These are phyloP conservation scores for Oryzias celebensis DNA, from an alignment of 2,113 vertebrate genomes.

Conservation along the genomic window DNA sequence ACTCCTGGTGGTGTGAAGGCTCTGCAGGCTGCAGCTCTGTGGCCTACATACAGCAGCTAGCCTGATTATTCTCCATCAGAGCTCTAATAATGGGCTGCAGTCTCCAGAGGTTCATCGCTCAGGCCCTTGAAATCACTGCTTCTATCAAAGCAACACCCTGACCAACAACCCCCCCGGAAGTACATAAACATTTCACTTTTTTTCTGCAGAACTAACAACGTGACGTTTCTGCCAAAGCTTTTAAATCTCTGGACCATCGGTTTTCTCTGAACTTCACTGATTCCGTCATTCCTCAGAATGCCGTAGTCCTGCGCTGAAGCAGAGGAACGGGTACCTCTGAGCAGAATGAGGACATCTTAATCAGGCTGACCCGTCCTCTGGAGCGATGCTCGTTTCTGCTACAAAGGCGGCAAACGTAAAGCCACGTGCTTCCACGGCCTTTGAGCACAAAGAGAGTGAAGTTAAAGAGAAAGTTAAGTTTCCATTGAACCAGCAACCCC, in stretches of 20 bases:
- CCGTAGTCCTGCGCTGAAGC: too few species aligned
- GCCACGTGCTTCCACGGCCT: conserved; percentile 12
- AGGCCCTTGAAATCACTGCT: conserved; percentile 12
- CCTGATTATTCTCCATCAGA: conserved; percentile 77
- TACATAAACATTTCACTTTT: not conserved
- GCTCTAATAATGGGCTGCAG: conserved; percentile 72
- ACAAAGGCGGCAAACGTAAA: conserved; percentile 20
- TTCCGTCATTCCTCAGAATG: too few species aligned
- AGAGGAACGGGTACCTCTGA: too few species aligned
- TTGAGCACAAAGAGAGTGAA: conserved; percentile 20
- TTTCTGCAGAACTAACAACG: not conserved
- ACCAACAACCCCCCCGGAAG: not conserved
- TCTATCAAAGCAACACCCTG: conserved; percentile 11
- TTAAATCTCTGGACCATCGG: too few species aligned
- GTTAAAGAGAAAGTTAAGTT: conserved; percentile 4
- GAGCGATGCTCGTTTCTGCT: conserved; percentile 4
- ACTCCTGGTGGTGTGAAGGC: conserved; percentile 28
- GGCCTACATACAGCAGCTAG: conserved; percentile 70
- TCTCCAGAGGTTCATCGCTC: conserved; percentile 54
- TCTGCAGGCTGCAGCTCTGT: conserved; percentile 51
- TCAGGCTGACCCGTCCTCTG: conserved; percentile 25
- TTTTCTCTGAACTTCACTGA: too few species aligned
- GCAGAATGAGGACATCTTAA: conserved; percentile 32
- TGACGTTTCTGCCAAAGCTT: too few species aligned
- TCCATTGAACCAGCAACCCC: conserved; percentile 28